Percentiles rank a stretch among this genome's conserved stretches.
Evolutionary conservation across 2,113 vertebrate species (phyloP).

Genomic region (Pomatorhinus ruficollis): DNA sequence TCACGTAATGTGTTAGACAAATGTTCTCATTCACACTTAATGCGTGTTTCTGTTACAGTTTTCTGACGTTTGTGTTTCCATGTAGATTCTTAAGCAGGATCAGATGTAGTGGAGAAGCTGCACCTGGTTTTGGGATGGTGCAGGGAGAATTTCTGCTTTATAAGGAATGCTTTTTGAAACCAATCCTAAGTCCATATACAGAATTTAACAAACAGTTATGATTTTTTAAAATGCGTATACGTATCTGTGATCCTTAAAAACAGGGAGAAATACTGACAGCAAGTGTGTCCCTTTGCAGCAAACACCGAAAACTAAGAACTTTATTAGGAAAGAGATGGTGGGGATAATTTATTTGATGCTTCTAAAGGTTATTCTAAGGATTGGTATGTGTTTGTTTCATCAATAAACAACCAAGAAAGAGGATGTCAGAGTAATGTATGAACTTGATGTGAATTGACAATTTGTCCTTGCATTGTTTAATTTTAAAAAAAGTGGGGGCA

Average conservation of each 20-base stretch:
- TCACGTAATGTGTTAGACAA: slow-evolving; percentile 23
- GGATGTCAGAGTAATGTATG: not conserved
- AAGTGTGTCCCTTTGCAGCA: not conserved
- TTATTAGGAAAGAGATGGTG: not conserved
- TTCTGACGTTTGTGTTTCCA: slow-evolving; percentile 20
- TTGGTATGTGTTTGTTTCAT: not conserved
- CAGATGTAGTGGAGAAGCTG: not conserved
- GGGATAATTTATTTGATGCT: not conserved
- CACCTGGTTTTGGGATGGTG: not conserved
- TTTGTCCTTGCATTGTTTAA: not conserved
- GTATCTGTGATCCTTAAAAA: not conserved
- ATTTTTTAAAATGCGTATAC: not conserved
- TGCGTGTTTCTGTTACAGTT: not conserved
- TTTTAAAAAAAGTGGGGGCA: not conserved
- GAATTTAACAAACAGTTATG: not conserved
- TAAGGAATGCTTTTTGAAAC: not conserved
- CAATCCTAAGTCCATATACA: fast-evolving
- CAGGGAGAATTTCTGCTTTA: not conserved
- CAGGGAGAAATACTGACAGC: not conserved
- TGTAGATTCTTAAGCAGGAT: not conserved
- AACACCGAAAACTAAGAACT: not conserved
- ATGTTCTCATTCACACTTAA: slow-evolving; percentile 35
- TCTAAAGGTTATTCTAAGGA: not conserved
- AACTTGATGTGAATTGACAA: not conserved
- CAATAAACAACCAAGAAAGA: not conserved